Base-by-base conservation (phyloP, 2,113 vertebrate genomes). In the Microcebus jonahi region DNA sequence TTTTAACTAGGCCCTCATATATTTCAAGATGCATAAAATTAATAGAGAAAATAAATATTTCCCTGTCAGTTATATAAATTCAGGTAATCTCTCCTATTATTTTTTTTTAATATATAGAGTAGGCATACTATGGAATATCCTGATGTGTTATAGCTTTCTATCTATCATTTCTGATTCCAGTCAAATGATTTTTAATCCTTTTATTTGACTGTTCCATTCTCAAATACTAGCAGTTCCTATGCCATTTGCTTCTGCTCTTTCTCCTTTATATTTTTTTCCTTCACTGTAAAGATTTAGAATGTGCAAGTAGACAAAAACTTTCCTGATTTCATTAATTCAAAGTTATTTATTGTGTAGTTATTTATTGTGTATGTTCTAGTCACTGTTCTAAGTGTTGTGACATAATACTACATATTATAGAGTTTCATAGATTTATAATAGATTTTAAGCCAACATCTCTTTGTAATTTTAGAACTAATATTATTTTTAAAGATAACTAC, bases 31-130 rank as follows among this genome's bases (percentile, higher is more conserved):
- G 18, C 48, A 50, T 67, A 91, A 75, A 88, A 85, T 53, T 55
- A 86, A 50, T 14, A 83, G 31, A 91, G 25, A 13, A 97, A 93
- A 83, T 92, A 85, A 77, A 48, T 59, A 92, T 90, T 77, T 90
- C 36, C 39, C 31, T 76, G 65, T 61, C 15, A 81, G 5, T 59
- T 84, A 88, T 17, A 50, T 10, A 57, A 82, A 79, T 14, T 70
- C 5, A 73, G 4, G 6, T 85, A 6, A 36, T 36, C 45, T 86
- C 3, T 86, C 3, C 7, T 10, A 1, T 80, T 48, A 45, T 45
- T 11, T 80, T 70, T 50, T 27, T 4, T 6, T 48, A 65, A 73
- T 63, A 63, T 4, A 61, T 6, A 76, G 5, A 63, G 53, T 12
- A 48, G 53, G 4, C 3, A 57, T 61, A 89, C 42, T 14, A 3